These are phyloP conservation scores for Gyps fulvus DNA, from an alignment of 2,113 vertebrate species.

Conservation along the genomic window DNA sequence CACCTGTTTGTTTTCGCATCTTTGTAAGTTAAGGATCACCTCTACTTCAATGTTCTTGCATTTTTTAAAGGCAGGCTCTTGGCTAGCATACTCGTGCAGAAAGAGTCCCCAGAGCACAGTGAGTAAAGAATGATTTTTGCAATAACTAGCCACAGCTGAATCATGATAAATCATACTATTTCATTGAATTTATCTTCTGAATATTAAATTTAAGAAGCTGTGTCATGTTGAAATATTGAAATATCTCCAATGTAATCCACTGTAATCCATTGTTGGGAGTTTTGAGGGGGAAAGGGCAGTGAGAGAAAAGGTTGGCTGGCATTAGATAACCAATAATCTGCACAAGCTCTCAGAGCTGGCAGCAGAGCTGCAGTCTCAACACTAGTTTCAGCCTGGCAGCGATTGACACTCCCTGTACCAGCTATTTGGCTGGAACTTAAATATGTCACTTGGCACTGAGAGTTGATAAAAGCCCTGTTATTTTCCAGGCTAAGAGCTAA, in stretches of 20 bases:
- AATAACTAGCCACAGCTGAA: slow-evolving; percentile 12
- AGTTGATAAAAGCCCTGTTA: slow-evolving; percentile 40
- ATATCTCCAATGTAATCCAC: slow-evolving; percentile 9
- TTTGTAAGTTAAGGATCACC: neutral
- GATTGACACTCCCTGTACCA: slow-evolving; percentile 49
- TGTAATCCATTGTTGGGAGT: slow-evolving; percentile 8
- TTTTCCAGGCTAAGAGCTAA: slow-evolving; percentile 40
- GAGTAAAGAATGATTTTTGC: slow-evolving; percentile 33
- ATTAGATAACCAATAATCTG: slow-evolving; percentile 14
- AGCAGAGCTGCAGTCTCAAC: neutral
- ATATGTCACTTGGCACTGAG: slow-evolving; percentile 47
- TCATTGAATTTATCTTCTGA: slow-evolving; percentile 51
- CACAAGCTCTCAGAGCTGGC: neutral
- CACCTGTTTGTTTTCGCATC: neutral
- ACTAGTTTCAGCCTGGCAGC: slow-evolving; percentile 33
- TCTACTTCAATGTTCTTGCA: neutral
- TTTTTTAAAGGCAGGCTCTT: neutral
- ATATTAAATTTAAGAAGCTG: slow-evolving; percentile 51
- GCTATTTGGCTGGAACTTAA: slow-evolving; percentile 59
- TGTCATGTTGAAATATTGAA: slow-evolving; percentile 56
- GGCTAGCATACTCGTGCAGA: neutral
- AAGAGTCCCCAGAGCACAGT: neutral
- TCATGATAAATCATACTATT: slow-evolving; percentile 55
- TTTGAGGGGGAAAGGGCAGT: slow-evolving; percentile 1
- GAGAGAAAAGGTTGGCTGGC: slow-evolving; percentile 8